phyloP scores from a whole-genome alignment of 64 coral and sea anemone genomes.

The Stichodactyla mertensii region DNA sequence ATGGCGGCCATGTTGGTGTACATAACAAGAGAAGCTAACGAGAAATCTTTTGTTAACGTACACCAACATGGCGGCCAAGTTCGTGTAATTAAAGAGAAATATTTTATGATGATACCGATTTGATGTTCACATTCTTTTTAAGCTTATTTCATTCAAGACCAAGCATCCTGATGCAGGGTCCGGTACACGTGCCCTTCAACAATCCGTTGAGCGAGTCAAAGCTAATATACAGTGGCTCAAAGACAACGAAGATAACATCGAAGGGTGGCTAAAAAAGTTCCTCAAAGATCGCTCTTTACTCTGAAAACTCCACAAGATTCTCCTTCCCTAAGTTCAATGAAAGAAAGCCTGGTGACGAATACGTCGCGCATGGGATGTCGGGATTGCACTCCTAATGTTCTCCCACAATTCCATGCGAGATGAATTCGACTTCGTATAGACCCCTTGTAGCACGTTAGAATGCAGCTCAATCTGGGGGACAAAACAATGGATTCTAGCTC shows the following conservation, averaged over 20 bases:
- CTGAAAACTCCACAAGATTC: not conserved
- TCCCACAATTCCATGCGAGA: not conserved
- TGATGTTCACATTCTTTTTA: not conserved
- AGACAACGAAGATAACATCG: conserved; percentile 57
- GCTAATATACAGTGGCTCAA: conserved; percentile 75
- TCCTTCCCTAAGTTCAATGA: not conserved
- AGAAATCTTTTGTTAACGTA: not conserved
- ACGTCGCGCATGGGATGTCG: not conserved
- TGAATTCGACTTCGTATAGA: not conserved
- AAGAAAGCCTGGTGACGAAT: not conserved
- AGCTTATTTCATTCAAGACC: conserved; percentile 25
- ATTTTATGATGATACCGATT: no score
- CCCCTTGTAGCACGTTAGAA: no score
- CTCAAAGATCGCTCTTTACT: conserved; percentile 17
- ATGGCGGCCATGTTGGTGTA: conserved; percentile 7
- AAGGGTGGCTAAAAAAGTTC: conserved; percentile 45
- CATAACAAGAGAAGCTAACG: not conserved
- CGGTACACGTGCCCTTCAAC: conserved; percentile 27
- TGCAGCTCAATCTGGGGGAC: no score
- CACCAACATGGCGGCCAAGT: not conserved
- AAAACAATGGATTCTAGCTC: no score
- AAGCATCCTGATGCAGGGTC: conserved; percentile 19
- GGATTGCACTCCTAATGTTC: not conserved
- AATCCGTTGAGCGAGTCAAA: conserved; percentile 48
- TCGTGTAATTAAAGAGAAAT: no score